Percentiles rank a stretch among this genome's conserved stretches.
phyloP scores from a whole-genome alignment of 2,113 vertebrate species.

The Burhinus bistriatus region DNA sequence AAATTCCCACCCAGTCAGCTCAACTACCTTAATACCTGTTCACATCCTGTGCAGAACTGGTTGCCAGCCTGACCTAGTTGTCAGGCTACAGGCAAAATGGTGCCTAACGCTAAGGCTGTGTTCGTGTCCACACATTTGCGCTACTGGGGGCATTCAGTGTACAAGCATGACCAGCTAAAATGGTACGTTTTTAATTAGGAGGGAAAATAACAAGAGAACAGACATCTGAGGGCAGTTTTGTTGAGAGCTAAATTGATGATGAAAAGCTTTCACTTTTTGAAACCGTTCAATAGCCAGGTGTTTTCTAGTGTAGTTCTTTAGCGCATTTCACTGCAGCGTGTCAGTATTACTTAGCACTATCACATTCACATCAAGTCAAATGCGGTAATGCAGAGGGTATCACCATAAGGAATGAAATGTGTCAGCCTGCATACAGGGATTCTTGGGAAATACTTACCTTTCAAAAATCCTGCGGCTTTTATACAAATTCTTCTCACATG shows the following conservation, averaged over 20 bases:
- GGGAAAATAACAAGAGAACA: background rate
- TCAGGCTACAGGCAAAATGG: background rate
- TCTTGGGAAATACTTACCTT: slow-evolving; percentile 71
- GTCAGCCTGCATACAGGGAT: slow-evolving; percentile 57
- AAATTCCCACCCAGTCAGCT: background rate
- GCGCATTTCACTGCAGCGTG: slow-evolving; percentile 50
- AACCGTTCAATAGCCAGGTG: slow-evolving; percentile 46
- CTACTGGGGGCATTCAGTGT: background rate
- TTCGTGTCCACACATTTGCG: background rate
- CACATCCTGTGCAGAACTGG: background rate
- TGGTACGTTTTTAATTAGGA: slow-evolving; percentile 9
- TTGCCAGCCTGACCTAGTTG: background rate
- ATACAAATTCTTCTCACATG: slow-evolving; percentile 69
- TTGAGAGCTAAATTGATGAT: slow-evolving; percentile 39
- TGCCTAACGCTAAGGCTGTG: background rate
- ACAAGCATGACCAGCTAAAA: background rate
- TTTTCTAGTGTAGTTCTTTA: slow-evolving; percentile 57
- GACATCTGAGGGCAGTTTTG: slow-evolving; percentile 12
- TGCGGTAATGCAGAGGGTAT: slow-evolving; percentile 49
- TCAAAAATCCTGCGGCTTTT: slow-evolving; percentile 60
- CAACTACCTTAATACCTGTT: background rate
- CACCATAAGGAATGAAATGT: slow-evolving; percentile 60
- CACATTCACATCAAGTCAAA: slow-evolving; percentile 62
- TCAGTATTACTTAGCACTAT: slow-evolving; percentile 62
- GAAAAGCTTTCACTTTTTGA: slow-evolving; percentile 60